Base-by-base conservation (phyloP, 2,888 invertebrate genomes). In the Aphidius colemani region DNA sequence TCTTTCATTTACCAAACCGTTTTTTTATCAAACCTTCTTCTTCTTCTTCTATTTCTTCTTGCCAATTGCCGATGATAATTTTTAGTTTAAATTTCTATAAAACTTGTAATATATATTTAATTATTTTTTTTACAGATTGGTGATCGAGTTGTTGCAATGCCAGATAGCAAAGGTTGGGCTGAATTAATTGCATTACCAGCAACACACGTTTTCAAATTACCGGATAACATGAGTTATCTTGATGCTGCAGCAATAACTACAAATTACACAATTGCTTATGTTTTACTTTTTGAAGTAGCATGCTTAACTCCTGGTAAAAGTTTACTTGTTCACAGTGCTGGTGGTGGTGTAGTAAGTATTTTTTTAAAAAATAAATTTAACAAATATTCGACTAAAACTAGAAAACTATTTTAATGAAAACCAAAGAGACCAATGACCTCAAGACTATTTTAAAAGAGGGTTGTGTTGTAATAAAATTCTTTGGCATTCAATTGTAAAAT, bases 151-250 rank as follows among this genome's bases (percentile, higher is more conserved):
- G 91, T 94, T 8, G 94, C 92, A 1, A 85, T 95, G 64, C 92
- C 93, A 1, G 93, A 95, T 82, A 91, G 90, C 85, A 87, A 87
- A 72, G 94, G 93, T 3, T 95, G 94, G 94, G 91, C 94, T 7
- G 95, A 95, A 84, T 84, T 92, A 66, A 93, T 93, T 7, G 85
- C 89, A 2, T 92, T 93, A 30, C 90, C 93, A 3, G 88, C 91
- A n/a, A 89, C 90, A 77, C 89, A 89, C 74, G 93, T 93, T 69
- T 94, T 91, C 85, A 88, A 88, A 61, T 85, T 93, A 74, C 93
- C 93, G 13, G 86, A 86, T 58, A 89, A 88, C 68, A 89, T 95
- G 88, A 87, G 87, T 44, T 90, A 89, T 67, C 83, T 90, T 79
- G 94, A 94, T 74, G 94, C 93, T 1, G 91, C 91, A 7, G 93